Conservation (phyloP, 2,888 invertebrate genomes). For the Parnassius mnemosyne region DNA sequence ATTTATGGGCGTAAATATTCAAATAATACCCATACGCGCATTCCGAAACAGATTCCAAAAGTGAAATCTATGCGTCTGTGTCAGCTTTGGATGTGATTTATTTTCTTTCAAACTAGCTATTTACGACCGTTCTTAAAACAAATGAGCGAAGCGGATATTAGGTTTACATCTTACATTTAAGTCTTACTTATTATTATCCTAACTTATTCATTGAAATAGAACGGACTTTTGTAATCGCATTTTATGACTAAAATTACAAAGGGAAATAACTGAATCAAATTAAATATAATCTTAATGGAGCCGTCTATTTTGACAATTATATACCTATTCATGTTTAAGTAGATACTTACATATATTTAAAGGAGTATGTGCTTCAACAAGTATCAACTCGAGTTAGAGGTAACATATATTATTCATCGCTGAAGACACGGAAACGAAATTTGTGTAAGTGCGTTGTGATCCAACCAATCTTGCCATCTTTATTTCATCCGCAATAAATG, state of each 20-base stretch:
- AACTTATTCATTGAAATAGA: too few relatives aligned
- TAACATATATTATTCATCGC: conserved; percentile 74
- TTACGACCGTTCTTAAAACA: background rate
- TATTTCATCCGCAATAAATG: conserved; percentile 75
- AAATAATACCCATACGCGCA: conserved; percentile 54
- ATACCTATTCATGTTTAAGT: too few relatives aligned
- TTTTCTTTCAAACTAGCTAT: conserved; percentile 9
- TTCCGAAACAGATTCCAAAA: conserved; percentile 47
- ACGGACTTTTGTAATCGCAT: too few relatives aligned
- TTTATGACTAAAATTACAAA: too few relatives aligned
- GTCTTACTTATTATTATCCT: too few relatives aligned
- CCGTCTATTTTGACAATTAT: too few relatives aligned
- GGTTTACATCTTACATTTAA: background rate
- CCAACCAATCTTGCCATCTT: conserved; percentile 73
- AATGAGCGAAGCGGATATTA: background rate
- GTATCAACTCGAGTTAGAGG: conserved; percentile 52
- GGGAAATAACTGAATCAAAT: too few relatives aligned
- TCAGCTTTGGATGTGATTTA: conserved; percentile 25
- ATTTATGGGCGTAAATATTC: conserved; percentile 51
- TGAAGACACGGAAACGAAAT: conserved; percentile 75
- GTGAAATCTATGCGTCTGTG: conserved; percentile 38
- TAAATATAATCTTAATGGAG: too few relatives aligned
- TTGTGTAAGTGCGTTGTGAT: conserved; percentile 78
- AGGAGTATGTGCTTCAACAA: conserved; percentile 32
- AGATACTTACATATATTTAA: conserved; percentile 9